Evolutionary conservation across 2,113 vertebrate genomes (phyloP).

Genomic region (Origma solitaria): DNA sequence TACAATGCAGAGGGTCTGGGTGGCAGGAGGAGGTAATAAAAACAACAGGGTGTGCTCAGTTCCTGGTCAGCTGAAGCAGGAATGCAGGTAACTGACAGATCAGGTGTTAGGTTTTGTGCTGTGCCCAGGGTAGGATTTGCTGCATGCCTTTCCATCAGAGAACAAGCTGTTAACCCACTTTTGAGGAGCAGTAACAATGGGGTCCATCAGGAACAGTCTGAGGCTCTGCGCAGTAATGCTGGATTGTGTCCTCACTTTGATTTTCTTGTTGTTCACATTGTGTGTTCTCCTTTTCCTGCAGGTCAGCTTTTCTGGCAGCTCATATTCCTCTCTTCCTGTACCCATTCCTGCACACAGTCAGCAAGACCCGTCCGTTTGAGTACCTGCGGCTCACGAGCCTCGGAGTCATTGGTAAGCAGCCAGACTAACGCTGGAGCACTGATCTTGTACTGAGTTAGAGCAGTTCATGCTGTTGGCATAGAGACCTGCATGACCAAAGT

Average conservation of each 20-base stretch:
- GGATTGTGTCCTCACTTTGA: background rate
- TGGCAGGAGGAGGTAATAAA: background rate
- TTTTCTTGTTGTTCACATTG: background rate
- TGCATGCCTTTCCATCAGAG: background rate
- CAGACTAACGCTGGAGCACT: background rate
- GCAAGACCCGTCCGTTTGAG: conserved; percentile 95
- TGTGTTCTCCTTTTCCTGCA: conserved; percentile 50
- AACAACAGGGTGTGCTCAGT: background rate
- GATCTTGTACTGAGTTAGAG: background rate
- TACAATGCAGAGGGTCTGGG: background rate
- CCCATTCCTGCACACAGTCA: conserved; percentile 96
- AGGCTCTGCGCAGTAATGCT: background rate
- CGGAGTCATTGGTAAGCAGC: conserved; percentile 89
- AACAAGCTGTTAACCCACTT: background rate
- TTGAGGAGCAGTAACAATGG: background rate
- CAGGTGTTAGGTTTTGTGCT: background rate
- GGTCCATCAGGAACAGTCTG: background rate
- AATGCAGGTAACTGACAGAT: background rate
- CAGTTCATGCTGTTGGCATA: background rate
- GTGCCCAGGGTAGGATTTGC: background rate
- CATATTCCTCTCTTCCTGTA: conserved; percentile 97
- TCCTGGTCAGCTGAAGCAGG: background rate
- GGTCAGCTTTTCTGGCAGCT: conserved; percentile 94
- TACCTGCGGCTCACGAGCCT: conserved; percentile 96
- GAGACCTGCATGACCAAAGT: background rate